Base-by-base conservation (phyloP, 2,113 vertebrate genomes). In the Genyomyrus donnyi region DNA sequence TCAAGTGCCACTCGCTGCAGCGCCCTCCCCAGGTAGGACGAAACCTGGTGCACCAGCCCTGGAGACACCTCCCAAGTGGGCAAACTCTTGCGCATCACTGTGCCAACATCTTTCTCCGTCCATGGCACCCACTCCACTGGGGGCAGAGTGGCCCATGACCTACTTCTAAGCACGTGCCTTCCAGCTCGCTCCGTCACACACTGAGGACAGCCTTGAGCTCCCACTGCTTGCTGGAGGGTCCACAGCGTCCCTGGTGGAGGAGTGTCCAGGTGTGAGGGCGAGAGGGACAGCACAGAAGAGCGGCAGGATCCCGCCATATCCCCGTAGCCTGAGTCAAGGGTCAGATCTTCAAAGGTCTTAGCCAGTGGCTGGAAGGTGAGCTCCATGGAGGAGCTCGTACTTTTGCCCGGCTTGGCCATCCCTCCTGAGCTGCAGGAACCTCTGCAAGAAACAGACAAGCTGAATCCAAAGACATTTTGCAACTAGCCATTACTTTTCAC, bases 41-140 rank as follows among this genome's bases (percentile, higher is more conserved):
- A 96, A 94, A 97, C 93, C 93, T 98, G 95, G 62, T 95, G 94
- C 3, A 98, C 98, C 15, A 99, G 97, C 91, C 96, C 95, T 90
- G 96, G 96, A 93, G 98, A 92, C 52, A 97, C 95, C 94, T 98
- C 98, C 92, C 93, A 94, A 3, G 96, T 93, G 48, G 93, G 94
- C 90, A 93, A 93, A 92, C 95, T 95, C 58, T 93, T 95, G 90
- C 93, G 90, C 92, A 97, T 93, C 17, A 96, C 95, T 89, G 93
- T 93, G 90, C 95, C 94, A 92, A 96, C 94, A 93, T 96, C 96
- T 45, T 92, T 94, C 52, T 96, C 93, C 91, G 94, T 96, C 96
- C 96, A 97, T 31, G 96, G 96, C 91, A 94, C 94, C 91, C 96
- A 94, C 90, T 97, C 96, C 93, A 95, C 94, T 92, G 95, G 95